Percentiles rank a stretch among this genome's conserved stretches.
These are phyloP conservation scores for Hyperopisus bebe DNA, from an alignment of 2,113 vertebrate species.

Conservation along the genomic window DNA sequence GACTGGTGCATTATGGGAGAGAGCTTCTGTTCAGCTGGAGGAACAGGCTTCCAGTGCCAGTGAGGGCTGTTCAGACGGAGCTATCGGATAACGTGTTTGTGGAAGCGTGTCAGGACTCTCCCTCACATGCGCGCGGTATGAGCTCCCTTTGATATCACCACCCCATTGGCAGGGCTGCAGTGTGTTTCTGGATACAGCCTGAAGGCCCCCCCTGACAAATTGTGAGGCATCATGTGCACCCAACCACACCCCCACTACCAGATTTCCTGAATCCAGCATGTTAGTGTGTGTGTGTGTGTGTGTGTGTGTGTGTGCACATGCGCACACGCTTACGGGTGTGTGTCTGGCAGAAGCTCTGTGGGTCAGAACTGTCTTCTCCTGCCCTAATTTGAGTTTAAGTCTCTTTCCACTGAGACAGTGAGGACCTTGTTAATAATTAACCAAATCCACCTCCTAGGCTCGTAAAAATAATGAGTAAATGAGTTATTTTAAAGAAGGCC, in stretches of 20 bases:
- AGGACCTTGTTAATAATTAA: conserved; percentile 53
- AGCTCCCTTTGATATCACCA: neutral
- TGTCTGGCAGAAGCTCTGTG: neutral
- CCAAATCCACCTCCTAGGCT: conserved; percentile 34
- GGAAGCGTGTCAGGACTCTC: neutral
- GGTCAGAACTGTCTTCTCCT: conserved; percentile 14
- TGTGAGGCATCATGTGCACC: neutral
- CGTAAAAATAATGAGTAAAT: conserved; percentile 48
- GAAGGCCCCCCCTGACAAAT: neutral
- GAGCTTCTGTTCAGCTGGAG: neutral
- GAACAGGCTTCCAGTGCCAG: neutral
- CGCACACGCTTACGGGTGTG: conserved; percentile 12
- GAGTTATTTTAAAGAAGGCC: conserved; percentile 48
- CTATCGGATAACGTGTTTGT: neutral
- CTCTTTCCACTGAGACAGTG: conserved; percentile 36
- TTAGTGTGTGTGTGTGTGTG: neutral
- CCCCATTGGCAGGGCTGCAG: neutral
- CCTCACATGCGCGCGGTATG: neutral
- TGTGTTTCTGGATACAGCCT: neutral
- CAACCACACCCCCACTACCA: neutral
- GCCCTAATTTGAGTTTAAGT: conserved; percentile 27
- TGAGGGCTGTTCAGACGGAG: neutral
- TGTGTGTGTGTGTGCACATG: neutral
- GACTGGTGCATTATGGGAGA: neutral
- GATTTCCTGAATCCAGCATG: neutral